phyloP scores from a whole-genome alignment of 2,888 invertebrate species.

The Smittia aterrima region DNA sequence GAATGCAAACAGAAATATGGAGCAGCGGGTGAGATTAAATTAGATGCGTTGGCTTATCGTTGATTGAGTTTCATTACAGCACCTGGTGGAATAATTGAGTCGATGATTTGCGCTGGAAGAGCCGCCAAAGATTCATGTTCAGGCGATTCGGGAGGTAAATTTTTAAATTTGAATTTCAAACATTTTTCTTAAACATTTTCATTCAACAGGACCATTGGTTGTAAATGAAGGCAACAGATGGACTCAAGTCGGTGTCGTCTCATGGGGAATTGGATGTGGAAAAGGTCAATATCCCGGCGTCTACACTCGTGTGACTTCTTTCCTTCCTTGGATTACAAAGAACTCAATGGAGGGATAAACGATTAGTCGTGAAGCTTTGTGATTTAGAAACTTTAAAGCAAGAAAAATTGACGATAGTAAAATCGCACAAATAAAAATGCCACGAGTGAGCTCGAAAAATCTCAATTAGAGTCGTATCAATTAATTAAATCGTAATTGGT shows the following conservation, averaged over 20 bases:
- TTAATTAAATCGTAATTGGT: neutral
- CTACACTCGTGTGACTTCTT: conserved; percentile 79
- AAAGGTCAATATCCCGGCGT: conserved; percentile 87
- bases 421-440: neutral
- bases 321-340: conserved; percentile 83
- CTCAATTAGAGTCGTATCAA: neutral
- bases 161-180: neutral
- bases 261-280: conserved; percentile 77
- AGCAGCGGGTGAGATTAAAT: conserved; percentile 61
- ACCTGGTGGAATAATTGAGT: conserved; percentile 83
- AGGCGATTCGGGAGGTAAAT: conserved; percentile 49
- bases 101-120: conserved; percentile 84
- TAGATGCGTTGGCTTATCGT: neutral
- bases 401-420: neutral
- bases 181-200: neutral
- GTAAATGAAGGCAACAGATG: conserved; percentile 71
- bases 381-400: neutral
- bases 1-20: conserved; percentile 80
- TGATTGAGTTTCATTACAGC: neutral
- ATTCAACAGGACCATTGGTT: conserved; percentile 70
- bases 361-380: neutral
- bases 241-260: conserved; percentile 84
- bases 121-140: conserved; percentile 85
- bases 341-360: conserved; percentile 63
- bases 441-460: neutral